Evolutionary conservation across 2,797 vertebrate species (phyloP), one percentile per base, ranked within the genome.

Genomic region (Antrozous pallidus): DNA sequence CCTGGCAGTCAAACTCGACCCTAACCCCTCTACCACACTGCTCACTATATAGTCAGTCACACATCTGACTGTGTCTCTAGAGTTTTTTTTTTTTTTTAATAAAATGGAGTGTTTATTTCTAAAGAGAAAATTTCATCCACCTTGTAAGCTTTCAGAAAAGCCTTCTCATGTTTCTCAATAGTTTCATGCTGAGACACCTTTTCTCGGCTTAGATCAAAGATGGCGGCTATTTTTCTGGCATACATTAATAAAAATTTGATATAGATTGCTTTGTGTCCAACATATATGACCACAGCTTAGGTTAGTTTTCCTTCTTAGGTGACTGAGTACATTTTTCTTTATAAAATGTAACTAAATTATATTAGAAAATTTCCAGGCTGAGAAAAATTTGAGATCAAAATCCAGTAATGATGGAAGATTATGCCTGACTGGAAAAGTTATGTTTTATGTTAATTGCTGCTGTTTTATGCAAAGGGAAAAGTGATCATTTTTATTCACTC

Each of bases 381-480:
- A 79, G 80, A 93, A 88, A 87, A 90, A 58, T 63, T 13, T 70
- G 77, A 93, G 18, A 54, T 38, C 75, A 77, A 81, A 88, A 51
- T 82, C 93, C 40, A 86, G 26, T 16, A 40, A 9, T 36, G 10
- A 45, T 61, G 74, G 82, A 93, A 77, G 38, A 47, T 69, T 89
- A 89, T 33, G 5, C 54, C 24, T 84, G 63, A 42, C 40, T 82
- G 33, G 70, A 90, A 92, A 69, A 88, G 56, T 74, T 81, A 65
- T 16, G 6, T 70, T 77, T 89, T 63, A 49, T 74, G 31, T 92
- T 90, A 45, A 51, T 87, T 85, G 42, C 63, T 91, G 65, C 85
- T 90, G 5, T 79, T 93, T 96, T 88, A n/a, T 67, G 58, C 83
- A 80, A 92, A 94, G 47, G 31, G 7, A 80, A 82, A 92, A 80